Conservation (phyloP, 2,888 invertebrate species). For the Conchocele bisecta region DNA sequence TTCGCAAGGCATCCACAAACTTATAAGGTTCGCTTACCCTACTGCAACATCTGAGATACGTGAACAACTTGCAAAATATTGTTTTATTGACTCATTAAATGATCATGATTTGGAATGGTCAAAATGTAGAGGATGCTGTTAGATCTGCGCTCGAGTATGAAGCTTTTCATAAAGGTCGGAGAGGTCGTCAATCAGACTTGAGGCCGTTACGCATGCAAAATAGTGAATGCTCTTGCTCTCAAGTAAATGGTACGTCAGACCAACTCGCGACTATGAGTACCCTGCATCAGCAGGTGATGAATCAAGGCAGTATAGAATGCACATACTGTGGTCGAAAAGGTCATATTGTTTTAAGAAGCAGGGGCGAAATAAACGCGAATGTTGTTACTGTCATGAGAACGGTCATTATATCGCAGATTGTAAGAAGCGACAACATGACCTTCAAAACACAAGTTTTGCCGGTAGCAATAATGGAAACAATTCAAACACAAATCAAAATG, state of each 20-base stretch:
- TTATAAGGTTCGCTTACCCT: neutral
- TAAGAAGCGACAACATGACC: neutral
- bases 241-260: neutral
- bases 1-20: neutral
- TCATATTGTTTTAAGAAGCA: neutral
- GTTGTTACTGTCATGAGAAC: neutral
- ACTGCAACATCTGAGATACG: neutral
- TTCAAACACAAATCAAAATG: neutral
- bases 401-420: neutral
- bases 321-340: neutral
- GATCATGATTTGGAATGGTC: neutral
- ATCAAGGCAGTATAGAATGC: neutral
- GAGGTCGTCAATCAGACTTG: neutral
- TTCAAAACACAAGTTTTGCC: neutral
- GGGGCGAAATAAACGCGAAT: neutral
- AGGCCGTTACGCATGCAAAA: neutral
- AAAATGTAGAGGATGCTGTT: neutral
- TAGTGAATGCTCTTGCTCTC: neutral
- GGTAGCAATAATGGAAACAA: too few species aligned
- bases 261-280: neutral
- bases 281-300: neutral
- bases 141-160: neutral
- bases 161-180: neutral
- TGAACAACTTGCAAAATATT: constrained; percentile 1
- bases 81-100: constrained; percentile 3